Base-by-base conservation (phyloP, 2,888 invertebrate genomes). In the Cerceris rybyensis region DNA sequence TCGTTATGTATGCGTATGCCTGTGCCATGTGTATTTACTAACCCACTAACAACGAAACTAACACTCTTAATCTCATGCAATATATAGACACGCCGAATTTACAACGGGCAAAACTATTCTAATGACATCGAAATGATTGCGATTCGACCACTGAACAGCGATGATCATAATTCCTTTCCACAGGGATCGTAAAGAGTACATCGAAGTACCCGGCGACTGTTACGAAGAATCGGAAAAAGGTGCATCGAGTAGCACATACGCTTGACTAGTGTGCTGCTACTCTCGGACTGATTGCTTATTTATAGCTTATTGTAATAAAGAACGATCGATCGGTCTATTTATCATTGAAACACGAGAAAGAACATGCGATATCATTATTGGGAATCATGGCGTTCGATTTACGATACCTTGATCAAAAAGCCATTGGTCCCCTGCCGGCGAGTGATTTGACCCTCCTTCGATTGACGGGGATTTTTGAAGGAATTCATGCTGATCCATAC, bases 141-240 rank as follows among this genome's bases (percentile, higher is more conserved):
- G 43, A 13, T 28, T 28, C 28, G 28, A 28, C n/a, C 7, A 39
- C 1, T 54, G 28, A 17, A 43, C 55, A 66, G 71, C 71, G 67
- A 83, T 61, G 82, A 71, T 68, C 80, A 69, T 58, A 70, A 80
- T 85, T 69, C 66, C 78, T 90, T 88, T 91, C 87, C 88, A 63
- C 92, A 92, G 92, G 88, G 81, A 90, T 84, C 89, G 88, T 81
- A 85, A 80, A 72, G 90, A 90, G 16, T 92, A 92, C 75, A 50
- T 64, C 59, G 84, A 86, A 66, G 86, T 92, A 83, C 89, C 90
- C 41, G 91, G 91, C 66, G 82, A 80, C 65, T 88, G 88, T 78
- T 84, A 88, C 39, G 89, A 76, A 72, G 84, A 86, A 55, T 80
- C 77, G 59, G 81, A 82, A 76, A 87, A 87, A 76, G 87, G 82